Conservation (phyloP, 2,888 invertebrate genomes). For the Agrochola macilenta region DNA sequence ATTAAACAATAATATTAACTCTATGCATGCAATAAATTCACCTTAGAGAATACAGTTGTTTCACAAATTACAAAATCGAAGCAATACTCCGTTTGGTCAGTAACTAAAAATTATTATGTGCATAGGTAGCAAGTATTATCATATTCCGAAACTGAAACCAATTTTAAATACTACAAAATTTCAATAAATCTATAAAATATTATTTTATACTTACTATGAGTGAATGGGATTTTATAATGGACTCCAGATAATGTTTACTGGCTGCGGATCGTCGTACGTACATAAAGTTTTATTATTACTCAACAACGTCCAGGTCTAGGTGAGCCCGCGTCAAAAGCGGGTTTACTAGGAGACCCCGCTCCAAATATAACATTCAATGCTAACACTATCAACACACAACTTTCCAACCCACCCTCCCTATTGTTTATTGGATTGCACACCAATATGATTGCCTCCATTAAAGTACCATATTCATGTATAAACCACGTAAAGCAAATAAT, state of each 20-base stretch:
- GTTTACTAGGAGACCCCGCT: conserved; percentile 72
- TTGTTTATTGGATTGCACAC: conserved; percentile 41
- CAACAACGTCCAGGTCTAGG: conserved; percentile 71
- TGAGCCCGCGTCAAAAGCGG: conserved; percentile 76
- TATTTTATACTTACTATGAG: conserved; percentile 62
- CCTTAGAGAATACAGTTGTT: conserved; percentile 45
- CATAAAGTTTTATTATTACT: conserved; percentile 74
- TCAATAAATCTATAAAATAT: conserved; percentile 59
- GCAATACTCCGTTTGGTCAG: conserved; percentile 55
- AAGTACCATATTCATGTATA: conserved; percentile 40
- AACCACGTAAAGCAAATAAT: conserved; percentile 50
- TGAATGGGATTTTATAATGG: conserved; percentile 65
- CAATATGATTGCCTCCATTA: conserved; percentile 29
- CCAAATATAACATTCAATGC: conserved; percentile 71
- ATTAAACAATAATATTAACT: conserved; percentile 54
- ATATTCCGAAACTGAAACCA: conserved; percentile 54
- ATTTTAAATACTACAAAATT: conserved; percentile 58
- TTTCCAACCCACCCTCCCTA: conserved; percentile 41
- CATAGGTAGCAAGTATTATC: conserved; percentile 49
- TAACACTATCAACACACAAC: conserved; percentile 69
- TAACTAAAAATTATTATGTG: conserved; percentile 57
- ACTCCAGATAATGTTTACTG: conserved; percentile 68
- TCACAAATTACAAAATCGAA: conserved; percentile 51
- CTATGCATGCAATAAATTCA: conserved; percentile 36
- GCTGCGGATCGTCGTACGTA: conserved; percentile 76